Evolutionary conservation across 2,888 invertebrate species (phyloP), one percentile per base, ranked within the genome.

Genomic region (Scelioninae gen. 1): DNA sequence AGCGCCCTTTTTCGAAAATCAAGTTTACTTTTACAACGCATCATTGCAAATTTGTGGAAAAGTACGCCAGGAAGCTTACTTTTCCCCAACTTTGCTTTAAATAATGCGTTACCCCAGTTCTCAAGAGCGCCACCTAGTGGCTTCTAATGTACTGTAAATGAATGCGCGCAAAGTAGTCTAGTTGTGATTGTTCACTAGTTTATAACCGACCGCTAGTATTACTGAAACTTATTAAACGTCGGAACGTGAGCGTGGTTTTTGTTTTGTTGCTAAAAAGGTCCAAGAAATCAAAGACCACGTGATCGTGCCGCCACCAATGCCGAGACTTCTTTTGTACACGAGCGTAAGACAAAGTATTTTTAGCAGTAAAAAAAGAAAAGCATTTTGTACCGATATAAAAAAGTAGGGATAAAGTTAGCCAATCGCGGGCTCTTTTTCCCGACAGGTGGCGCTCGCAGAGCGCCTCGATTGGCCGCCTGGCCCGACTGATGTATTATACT

Each of bases 401-500:
- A 49, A 63, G 47, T 23, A 16, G 11, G 15, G 16, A 5, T 9
- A 9, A 40, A 31, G 10, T n/a, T 23, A 9, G 34, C 11, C 16
- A 11, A 49, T 34, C 4, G 31, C 16, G 8, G 6, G 7, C 11
- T 23, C 15, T 58, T 29, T 56, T 56, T 32, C 56, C 10, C 62
- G 34, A 62, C 74, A 74, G 63, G 55, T 74, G 74, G 74, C 71
- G 68, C 56, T 15, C 38, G 66, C 60, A 84, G 86, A 87, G 88
- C 87, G 88, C 88, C 88, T 87, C 15, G 87, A 89, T 86, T 88
- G 86, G 82, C 66, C 77, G 69, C 79, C 74, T 87, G 90, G 88
- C 90, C 90, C 89, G 91, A 91, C 91, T 91, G 91, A 91, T 91
- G 91, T 91, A 91, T 89, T 88, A 91, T 91, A 90, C 87, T 89